Base-by-base conservation (phyloP, 2,113 vertebrate genomes). In the Cryptotis parvus region DNA sequence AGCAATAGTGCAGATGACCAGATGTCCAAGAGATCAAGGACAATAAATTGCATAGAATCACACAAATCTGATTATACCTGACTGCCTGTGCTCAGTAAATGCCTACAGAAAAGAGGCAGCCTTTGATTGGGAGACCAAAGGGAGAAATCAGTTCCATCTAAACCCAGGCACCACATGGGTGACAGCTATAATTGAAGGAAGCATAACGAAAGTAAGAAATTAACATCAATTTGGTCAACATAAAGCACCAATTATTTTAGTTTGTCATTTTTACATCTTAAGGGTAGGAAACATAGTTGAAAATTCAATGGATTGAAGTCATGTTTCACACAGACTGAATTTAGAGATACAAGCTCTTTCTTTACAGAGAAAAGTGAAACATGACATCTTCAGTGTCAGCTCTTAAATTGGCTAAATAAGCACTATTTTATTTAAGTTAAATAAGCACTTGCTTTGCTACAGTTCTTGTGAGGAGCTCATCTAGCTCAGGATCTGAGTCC, bases 321-420 rank as follows among this genome's bases (percentile, higher is more conserved):
- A 65, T 78, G 24, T 37, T 69, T 80, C 37, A 68, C 37, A 16
- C 29, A 73, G 0, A 39, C 4, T 68, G 12, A 2, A 77, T 1
- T 86, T 73, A 39, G 11, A 3, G 2, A 61, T 66, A 87, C 2
- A 66, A 45, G 9, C 20, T 65, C 24, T 69, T 84, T 65, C 24
- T 69, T 84, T 58, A 45, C 11, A 75, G 18, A 85, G 8, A 82
- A 95, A 84, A 31, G 9, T 8, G 31, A 65, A n/a, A 88, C 43
- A n/a, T 65, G 81, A 91, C 35, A 16, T 7, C 63, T 88, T 24
- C 37, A 14, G 24, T 37, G 1, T 37, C 41, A 86, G 31, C 5
- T 78, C 20, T 70, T 87, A 80, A 75, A 84, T 70, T 68, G 63
- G 9, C 45, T 65, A n/a, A n/a, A n/a, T n/a, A n/a, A n/a, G n/a